Conservation (phyloP, 1,140 invertebrate species). For the Agrilus planipennis region DNA sequence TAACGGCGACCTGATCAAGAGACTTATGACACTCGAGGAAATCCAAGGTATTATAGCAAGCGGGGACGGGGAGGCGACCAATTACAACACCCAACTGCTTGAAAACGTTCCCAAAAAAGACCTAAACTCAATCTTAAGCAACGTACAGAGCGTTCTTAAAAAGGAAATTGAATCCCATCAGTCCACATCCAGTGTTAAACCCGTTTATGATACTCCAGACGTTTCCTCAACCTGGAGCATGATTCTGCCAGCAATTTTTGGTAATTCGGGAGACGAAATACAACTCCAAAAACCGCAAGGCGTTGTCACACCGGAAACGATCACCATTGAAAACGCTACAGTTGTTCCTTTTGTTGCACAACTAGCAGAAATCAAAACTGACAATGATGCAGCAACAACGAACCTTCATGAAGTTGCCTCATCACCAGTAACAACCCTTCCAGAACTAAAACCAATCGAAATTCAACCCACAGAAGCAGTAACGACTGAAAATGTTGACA, state of each 20-base stretch:
- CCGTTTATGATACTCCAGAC: conserved; percentile 52
- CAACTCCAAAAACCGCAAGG: conserved; percentile 20
- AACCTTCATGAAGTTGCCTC: not conserved
- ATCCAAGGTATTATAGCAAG: conserved; percentile 72
- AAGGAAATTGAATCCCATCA: conserved; percentile 56
- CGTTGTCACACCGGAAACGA: conserved; percentile 25
- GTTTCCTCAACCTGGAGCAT: conserved; percentile 65
- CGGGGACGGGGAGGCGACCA: conserved; percentile 50
- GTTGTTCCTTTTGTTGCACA: not conserved
- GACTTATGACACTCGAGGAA: conserved; percentile 69
- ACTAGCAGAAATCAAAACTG: not conserved
- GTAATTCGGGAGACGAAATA: conserved; percentile 42
- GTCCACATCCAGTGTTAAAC: conserved; percentile 35
- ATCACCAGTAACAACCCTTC: conserved; percentile 1
- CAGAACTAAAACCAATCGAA: conserved; percentile 4
- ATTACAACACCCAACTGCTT: conserved; percentile 16
- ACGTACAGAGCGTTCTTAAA: conserved; percentile 70
- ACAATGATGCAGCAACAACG: not conserved
- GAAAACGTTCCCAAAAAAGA: conserved; percentile 44
- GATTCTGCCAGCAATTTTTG: conserved; percentile 64
- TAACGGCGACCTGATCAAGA: conserved; percentile 64
- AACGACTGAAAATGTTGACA: no score
- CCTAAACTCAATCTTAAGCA: conserved; percentile 65
- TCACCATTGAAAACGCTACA: conserved; percentile 21
- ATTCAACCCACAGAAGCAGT: no score